These are phyloP conservation scores for Ochropleura leucogaster DNA, from an alignment of 2,888 invertebrate genomes.

Conservation along the genomic window DNA sequence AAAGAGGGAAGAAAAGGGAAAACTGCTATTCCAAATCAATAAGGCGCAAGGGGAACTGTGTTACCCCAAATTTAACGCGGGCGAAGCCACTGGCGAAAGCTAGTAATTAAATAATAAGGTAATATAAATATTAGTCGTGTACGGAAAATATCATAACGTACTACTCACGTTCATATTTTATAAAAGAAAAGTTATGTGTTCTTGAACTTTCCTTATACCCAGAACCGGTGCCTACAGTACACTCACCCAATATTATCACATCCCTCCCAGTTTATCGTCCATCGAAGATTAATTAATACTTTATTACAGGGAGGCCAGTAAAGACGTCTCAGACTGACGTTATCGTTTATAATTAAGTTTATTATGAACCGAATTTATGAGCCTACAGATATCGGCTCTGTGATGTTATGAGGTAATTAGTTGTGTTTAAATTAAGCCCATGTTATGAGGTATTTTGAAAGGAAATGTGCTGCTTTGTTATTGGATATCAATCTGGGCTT, in stretches of 20 bases:
- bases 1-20: no score
- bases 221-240: not conserved
- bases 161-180: not conserved
- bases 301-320: constrained; percentile 46
- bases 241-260: constrained; percentile 11
- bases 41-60: no score
- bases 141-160: not conserved
- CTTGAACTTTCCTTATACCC: not conserved
- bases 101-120: not conserved
- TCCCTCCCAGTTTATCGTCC: constrained; percentile 19
- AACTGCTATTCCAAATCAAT: no score
- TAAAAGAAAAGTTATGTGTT: not conserved
- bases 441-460: not conserved
- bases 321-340: constrained; percentile 37
- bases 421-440: constrained; percentile 39
- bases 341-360: constrained; percentile 49
- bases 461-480: not conserved
- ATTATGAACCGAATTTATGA: constrained; percentile 54
- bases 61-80: no score
- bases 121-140: not conserved
- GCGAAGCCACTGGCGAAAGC: no score
- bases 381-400: constrained; percentile 24
- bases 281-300: constrained; percentile 57
- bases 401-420: constrained; percentile 32
- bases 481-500: not conserved